Percentiles rank a stretch among this genome's conserved stretches.
Conservation (phyloP, 2,888 invertebrate genomes). For the Cephus nigrinus region DNA sequence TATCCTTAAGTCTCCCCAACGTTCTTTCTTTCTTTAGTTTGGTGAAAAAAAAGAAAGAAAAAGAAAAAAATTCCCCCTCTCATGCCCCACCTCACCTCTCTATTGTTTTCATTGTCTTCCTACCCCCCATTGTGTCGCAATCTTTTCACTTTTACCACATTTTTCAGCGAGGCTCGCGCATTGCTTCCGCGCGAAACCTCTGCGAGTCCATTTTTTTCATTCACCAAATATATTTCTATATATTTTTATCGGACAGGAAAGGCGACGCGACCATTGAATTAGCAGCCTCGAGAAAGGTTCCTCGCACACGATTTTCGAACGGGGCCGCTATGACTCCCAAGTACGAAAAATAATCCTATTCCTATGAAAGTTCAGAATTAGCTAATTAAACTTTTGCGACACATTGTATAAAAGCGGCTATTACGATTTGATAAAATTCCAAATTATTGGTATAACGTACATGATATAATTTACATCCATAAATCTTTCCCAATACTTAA, state of each 20-base stretch:
- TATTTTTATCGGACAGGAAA: not conserved
- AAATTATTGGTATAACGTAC: not conserved
- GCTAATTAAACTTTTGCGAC: not conserved
- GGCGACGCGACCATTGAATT: not conserved
- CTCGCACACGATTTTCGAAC: not conserved
- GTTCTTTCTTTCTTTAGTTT: conserved; percentile 20
- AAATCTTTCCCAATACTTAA: not conserved
- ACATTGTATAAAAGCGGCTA: not conserved
- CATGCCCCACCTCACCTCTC: conserved; percentile 1
- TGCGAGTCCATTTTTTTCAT: not conserved
- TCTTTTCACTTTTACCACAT: conserved; percentile 62
- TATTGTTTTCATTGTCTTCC: conserved; percentile 45
- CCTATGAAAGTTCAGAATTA: not conserved
- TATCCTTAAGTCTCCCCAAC: conserved; percentile 19
- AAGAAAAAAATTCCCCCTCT: conserved; percentile 2
- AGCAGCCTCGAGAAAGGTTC: not conserved
- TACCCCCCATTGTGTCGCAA: conserved; percentile 32
- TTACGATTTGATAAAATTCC: not conserved
- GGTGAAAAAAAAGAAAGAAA: not conserved
- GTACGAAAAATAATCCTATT: not conserved
- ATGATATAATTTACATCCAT: not conserved
- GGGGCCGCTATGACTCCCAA: not conserved
- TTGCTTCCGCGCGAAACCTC: conserved; percentile 7
- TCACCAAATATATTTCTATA: not conserved
- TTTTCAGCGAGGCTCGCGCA: conserved; percentile 14